Percentiles rank a stretch among this genome's conserved stretches.
These are phyloP conservation scores for Chondrilla cf. caribensis DNA, from an alignment of 37 sponge, comb jelly and placozoan species.

Conservation along the genomic window DNA sequence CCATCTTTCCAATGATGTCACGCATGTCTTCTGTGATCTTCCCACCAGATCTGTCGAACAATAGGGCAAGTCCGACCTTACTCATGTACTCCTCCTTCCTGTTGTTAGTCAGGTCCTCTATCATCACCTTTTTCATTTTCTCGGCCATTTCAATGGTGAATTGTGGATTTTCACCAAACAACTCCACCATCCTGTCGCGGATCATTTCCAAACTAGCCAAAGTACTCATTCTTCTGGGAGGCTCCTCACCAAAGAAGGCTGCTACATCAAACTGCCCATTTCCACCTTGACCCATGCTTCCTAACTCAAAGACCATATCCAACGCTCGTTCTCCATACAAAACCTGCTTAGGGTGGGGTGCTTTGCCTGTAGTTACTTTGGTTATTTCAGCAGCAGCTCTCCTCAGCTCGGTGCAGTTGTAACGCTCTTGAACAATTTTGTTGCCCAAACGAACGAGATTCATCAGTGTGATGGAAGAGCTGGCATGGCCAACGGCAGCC, in stretches of 20 bases:
- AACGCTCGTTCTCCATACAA: conserved; percentile 74
- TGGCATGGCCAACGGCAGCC: conserved; percentile 81
- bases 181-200: conserved; percentile 27
- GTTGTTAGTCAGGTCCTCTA: conserved; percentile 41
- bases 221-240: conserved; percentile 57
- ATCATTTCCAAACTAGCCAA: conserved; percentile 71
- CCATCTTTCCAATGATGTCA: conserved; percentile 30
- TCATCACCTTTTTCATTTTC: conserved; percentile 69
- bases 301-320: conserved; percentile 63
- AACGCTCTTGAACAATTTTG: conserved; percentile 54
- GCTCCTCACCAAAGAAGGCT: conserved; percentile 62
- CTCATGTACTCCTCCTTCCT: conserved; percentile 88
- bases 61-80: conserved; percentile 47
- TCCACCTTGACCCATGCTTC: conserved; percentile 1
- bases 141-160: conserved; percentile 59
- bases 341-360: conserved; percentile 63
- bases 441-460: conserved; percentile 80
- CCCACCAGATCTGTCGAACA: conserved; percentile 80
- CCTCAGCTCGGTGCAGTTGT: conserved; percentile 63
- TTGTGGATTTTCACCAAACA: conserved; percentile 54
- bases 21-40: conserved; percentile 53
- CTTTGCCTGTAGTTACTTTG: conserved; percentile 52
- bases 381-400: conserved; percentile 65
- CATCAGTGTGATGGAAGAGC: conserved; percentile 62
- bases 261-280: conserved; percentile 60